Evolutionary conservation across 2,888 invertebrate genomes (phyloP), one percentile per base, ranked within the genome.

Genomic region (Meteorus cinctellus): DNA sequence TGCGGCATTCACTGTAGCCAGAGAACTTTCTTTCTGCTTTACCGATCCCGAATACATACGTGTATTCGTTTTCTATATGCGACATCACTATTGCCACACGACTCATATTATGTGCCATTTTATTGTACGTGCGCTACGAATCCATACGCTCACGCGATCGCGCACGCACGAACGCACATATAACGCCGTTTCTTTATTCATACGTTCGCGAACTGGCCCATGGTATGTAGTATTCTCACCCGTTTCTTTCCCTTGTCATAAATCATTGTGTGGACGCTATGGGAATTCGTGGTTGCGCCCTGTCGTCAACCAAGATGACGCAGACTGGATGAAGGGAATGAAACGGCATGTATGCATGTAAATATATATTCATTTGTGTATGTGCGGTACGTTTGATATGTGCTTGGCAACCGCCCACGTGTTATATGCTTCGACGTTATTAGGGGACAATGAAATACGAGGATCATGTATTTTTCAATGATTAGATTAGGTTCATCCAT

Each of bases 221-320:
- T 55, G 55, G 65, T 66, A 59, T 68, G 63, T 65, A 45, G 55
- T 73, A 69, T 65, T 48, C 36, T 63, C 66, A 67, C 62, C 48
- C 63, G 34, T n/a, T 65, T 29, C 24, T 48, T 65, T 63, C 29
- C 34, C 31, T 14, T 48, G 65, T 74, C 71, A 73, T 78, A 78
- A 78, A 78, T 78, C 78, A 76, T 78, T 59, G 70, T 48, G 55
- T 59, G 41, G 67, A 74, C 67, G 27, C 60, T 73, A 79, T 71
- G 63, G 71, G 76, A 76, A 77, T 77, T 77, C 59, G 71, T 34
- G 72, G 65, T 72, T 51, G 60, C 72, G 45, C 65, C 72, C 24
- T 72, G 65, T 72, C 72, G 72, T 72, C 72, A 48, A 65, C 51
- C 34, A 72, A 72, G 63, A 72, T 34, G 65, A 51, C 51, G 19